Evolutionary conservation across 2,797 vertebrate species (phyloP).

Genomic region (Ficedula albicollis): DNA sequence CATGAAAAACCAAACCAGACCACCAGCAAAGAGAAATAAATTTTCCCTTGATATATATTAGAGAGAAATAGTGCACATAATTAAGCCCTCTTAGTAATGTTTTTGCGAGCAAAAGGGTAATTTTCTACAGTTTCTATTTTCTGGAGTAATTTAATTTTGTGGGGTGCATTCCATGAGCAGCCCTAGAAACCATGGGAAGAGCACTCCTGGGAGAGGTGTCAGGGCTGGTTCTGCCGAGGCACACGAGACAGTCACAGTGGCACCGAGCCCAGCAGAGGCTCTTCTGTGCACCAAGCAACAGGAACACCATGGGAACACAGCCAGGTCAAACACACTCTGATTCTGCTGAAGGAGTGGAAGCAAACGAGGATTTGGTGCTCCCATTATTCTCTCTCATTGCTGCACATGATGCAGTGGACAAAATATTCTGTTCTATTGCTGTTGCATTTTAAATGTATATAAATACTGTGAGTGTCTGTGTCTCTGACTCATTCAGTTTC

Average conservation of each 20-base stretch:
- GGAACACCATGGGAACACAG: not conserved
- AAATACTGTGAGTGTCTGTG: not conserved
- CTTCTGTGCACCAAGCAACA: not conserved
- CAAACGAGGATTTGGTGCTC: not conserved
- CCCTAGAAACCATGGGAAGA: not conserved
- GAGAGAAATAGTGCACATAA: not conserved
- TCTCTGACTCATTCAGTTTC: not conserved
- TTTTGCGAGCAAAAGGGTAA: not conserved
- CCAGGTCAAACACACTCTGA: not conserved
- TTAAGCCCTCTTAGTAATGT: not conserved
- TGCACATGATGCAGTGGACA: not conserved
- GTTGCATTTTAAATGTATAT: not conserved
- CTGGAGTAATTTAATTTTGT: not conserved
- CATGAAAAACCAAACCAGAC: not conserved
- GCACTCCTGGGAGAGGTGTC: not conserved
- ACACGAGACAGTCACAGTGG: not conserved
- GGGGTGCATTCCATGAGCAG: not conserved
- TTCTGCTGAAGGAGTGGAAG: not conserved
- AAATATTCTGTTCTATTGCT: not conserved
- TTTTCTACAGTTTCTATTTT: not conserved
- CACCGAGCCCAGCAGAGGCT: not conserved
- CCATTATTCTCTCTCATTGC: not conserved
- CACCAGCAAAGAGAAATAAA: not conserved
- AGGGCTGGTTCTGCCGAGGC: not conserved
- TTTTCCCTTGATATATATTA: not conserved